Base-by-base conservation (phyloP, 2,113 vertebrate genomes). In the Hucho hucho region DNA sequence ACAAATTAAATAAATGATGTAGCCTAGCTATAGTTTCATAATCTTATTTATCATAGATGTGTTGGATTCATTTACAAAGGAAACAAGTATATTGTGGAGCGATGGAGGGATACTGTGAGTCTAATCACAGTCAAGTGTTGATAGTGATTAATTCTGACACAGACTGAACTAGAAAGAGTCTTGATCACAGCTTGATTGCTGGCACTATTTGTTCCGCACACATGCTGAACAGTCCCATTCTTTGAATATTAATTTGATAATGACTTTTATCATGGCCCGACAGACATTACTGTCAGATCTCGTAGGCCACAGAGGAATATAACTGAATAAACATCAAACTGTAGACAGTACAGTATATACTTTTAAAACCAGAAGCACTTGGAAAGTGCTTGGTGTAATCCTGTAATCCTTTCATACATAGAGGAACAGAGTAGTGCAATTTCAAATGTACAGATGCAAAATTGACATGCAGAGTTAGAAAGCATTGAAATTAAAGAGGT, bases 231-330 rank as follows among this genome's bases (percentile, higher is more conserved):
- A 74, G 76, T 73, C 79, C 46, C 28, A 73, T 73, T 61, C 65
- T 80, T 47, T 87, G 70, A 88, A 89, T 90, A 91, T 88, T 90
- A 80, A 90, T 85, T 37, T 22, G 66, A 85, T 79, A 68, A 72
- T 64, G 73, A 70, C 88, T 89, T 91, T 85, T 78, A 90, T 87
- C 72, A 59, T 73, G 26, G 1, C 70, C 70, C 63, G 71, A 56
- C 75, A 72, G 74, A 78, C 73, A 53, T 78, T 64, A 64, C 72
- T 72, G 73, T 28, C 84, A 86, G 73, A 61, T 66, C 73, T 75
- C 63, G 37, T 49, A 29, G 4, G 71, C 68, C 73, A 74, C 25
- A 68, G 64, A 81, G 65, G 84, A 88, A 83, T 74, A 14, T 24
- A 70, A 73, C 75, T 70, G 66, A 77, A 66, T 73, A 69, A 64